Conservation (phyloP, 2,113 vertebrate genomes). For the Megatriorchis doriae region DNA sequence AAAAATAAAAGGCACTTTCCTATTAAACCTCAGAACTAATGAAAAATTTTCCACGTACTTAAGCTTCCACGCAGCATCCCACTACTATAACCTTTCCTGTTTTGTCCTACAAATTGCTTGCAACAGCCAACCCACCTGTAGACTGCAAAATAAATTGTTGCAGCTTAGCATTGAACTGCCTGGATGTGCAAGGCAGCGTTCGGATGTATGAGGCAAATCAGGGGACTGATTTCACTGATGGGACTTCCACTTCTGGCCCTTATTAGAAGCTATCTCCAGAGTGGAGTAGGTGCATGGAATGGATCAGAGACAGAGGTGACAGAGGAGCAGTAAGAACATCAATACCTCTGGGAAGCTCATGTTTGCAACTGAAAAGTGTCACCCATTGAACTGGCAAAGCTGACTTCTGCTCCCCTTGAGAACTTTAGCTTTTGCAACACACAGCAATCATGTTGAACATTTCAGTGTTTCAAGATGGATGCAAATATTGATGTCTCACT, state of each 20-base stretch:
- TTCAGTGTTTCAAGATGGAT: not conserved
- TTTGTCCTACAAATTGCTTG: not conserved
- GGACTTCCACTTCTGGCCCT: not conserved
- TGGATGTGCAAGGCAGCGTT: not conserved
- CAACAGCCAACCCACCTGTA: not conserved
- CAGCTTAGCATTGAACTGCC: not conserved
- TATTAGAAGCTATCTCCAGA: not conserved
- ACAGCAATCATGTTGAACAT: rapidly evolving
- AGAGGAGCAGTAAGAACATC: not conserved
- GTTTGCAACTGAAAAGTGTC: not conserved
- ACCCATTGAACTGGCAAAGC: not conserved
- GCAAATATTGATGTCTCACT: conserved; percentile 1
- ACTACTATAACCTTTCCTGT: not conserved
- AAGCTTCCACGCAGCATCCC: not conserved
- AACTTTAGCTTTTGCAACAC: not conserved
- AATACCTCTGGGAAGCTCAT: not conserved
- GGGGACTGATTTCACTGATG: not conserved
- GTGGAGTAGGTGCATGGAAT: not conserved
- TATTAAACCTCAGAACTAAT: not conserved
- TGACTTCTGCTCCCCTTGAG: not conserved
- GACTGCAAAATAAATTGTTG: not conserved
- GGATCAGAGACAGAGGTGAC: not conserved
- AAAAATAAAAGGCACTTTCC: not conserved
- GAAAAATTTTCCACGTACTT: not conserved
- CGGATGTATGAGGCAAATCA: not conserved